phyloP scores from a whole-genome alignment of 2,888 invertebrate species.

The Heliconius aoede region DNA sequence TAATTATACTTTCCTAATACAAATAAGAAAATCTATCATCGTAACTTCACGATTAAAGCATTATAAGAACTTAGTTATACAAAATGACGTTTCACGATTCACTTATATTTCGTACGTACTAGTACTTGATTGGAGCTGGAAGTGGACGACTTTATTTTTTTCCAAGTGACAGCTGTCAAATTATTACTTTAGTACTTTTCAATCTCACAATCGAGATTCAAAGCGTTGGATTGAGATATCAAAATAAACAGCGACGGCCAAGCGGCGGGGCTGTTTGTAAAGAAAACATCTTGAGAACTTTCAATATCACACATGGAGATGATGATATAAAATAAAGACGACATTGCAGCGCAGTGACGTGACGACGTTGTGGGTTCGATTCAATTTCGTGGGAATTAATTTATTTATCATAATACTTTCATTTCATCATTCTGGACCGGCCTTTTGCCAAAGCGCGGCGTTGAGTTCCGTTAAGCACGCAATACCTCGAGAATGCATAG shows the following conservation, averaged over 20 bases:
- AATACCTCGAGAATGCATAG: too few relatives aligned
- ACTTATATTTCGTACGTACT: constrained; percentile 20
- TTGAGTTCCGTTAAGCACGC: too few relatives aligned
- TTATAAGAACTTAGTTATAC: constrained; percentile 28
- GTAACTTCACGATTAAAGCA: constrained; percentile 14
- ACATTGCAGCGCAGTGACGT: too few relatives aligned
- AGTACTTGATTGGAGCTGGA: constrained; percentile 16
- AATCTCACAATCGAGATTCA: constrained; percentile 32
- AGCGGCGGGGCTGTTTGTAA: neutral
- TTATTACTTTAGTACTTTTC: constrained; percentile 31
- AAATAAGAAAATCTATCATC: constrained; percentile 27
- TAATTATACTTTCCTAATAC: neutral
- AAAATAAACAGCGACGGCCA: constrained; percentile 29
- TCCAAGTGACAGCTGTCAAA: constrained; percentile 41
- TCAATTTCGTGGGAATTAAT: too few relatives aligned
- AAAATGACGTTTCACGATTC: constrained; percentile 30
- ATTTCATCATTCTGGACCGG: too few relatives aligned
- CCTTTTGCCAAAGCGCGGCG: too few relatives aligned
- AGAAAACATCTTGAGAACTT: constrained; percentile 12
- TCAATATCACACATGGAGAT: constrained; percentile 7
- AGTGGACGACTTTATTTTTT: constrained; percentile 21
- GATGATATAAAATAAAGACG: neutral
- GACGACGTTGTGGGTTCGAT: too few relatives aligned
- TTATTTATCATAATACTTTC: too few relatives aligned
- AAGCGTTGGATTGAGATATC: constrained; percentile 26